Percentiles rank a stretch among this genome's conserved stretches.
These are phyloP conservation scores for Drosophila setifemur DNA, from an alignment of 1,140 invertebrate species.

Conservation along the genomic window DNA sequence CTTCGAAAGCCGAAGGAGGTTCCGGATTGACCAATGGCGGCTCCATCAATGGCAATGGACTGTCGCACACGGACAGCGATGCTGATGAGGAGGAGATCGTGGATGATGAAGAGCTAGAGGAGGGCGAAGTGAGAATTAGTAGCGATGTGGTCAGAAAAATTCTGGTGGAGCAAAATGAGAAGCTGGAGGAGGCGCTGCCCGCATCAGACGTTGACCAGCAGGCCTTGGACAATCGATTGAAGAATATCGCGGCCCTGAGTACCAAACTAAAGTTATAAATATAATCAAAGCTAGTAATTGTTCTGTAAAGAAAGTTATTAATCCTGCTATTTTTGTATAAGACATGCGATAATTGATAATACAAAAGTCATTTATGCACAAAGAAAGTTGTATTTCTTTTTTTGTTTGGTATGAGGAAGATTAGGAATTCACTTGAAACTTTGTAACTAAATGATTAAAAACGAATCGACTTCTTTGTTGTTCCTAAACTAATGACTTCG, in stretches of 20 bases:
- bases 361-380: conserved; percentile 11
- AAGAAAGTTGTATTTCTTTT: neutral
- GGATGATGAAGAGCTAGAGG: neutral
- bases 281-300: conserved; percentile 43
- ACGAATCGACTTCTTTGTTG: neutral
- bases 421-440: too few relatives aligned
- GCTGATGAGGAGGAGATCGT: conserved; percentile 22
- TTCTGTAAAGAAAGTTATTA: conserved; percentile 15
- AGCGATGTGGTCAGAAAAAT: conserved; percentile 31
- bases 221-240: conserved; percentile 40
- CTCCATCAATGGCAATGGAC: conserved; percentile 55
- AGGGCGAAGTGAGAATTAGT: neutral
- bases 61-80: conserved; percentile 39
- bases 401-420: neutral
- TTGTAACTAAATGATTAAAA: too few relatives aligned
- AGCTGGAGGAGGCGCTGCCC: conserved; percentile 20
- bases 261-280: conserved; percentile 43
- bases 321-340: conserved; percentile 25
- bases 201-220: conserved; percentile 16
- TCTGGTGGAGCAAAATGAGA: conserved; percentile 40
- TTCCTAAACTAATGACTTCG: conserved; percentile 68
- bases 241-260: conserved; percentile 20
- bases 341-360: neutral
- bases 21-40: conserved; percentile 33
- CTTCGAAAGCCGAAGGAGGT: neutral